phyloP scores from a whole-genome alignment of 92 coral and sea anemone species.

The Galaxea fascicularis region DNA sequence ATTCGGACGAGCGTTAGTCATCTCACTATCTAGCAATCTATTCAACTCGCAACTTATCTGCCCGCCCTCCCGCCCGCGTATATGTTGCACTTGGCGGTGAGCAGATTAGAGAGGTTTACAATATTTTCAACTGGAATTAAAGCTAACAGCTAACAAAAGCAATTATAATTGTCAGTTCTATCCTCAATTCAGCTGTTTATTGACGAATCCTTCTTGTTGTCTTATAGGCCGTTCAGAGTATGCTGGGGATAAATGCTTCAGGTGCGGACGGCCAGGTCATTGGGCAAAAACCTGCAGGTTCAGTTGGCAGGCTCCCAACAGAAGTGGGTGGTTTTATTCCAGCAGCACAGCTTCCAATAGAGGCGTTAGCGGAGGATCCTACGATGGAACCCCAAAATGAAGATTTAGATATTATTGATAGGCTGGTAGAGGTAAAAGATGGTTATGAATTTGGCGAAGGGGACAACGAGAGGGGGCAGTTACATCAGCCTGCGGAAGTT shows the following conservation, averaged over 20 bases:
- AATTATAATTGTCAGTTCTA: neutral
- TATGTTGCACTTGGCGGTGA: neutral
- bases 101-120: neutral
- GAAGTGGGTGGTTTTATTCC: conserved; percentile 39
- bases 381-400: conserved; percentile 1
- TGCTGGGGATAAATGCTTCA: conserved; percentile 27
- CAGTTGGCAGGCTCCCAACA: conserved; percentile 5
- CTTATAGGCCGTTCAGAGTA: conserved; percentile 50
- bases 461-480: too few species aligned
- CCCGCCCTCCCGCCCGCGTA: neutral
- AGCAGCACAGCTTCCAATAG: conserved; percentile 27
- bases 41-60: neutral
- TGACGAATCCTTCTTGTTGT: conserved; percentile 3
- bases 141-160: too few species aligned
- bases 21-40: conserved; percentile 3
- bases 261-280: too few species aligned
- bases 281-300: conserved; percentile 49
- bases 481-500: neutral
- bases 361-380: conserved; percentile 3
- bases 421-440: too few species aligned
- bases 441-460: too few species aligned
- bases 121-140: neutral
- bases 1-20: neutral
- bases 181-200: neutral
- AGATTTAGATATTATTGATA: too few species aligned